These are phyloP conservation scores for Drosophila santomea DNA, from an alignment of 1,140 invertebrate genomes.

Conservation along the genomic window DNA sequence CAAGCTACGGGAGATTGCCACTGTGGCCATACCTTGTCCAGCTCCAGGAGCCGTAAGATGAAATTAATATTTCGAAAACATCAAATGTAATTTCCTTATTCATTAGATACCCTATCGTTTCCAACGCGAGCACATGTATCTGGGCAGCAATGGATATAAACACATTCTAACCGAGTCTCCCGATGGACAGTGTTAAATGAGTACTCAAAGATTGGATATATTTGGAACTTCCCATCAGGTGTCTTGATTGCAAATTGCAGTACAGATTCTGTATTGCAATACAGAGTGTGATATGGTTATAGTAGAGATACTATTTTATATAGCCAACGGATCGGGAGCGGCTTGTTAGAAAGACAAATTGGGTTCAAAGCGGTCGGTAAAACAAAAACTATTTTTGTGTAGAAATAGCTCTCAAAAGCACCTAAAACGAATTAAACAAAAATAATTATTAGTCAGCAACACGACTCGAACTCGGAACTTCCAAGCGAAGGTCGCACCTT, in stretches of 20 bases:
- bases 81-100: background rate
- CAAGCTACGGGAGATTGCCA: slow-evolving; percentile 80
- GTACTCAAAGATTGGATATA: background rate
- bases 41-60: slow-evolving; percentile 75
- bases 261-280: slow-evolving; percentile 26
- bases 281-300: slow-evolving; percentile 49
- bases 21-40: slow-evolving; percentile 81
- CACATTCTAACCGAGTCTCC: slow-evolving; percentile 81
- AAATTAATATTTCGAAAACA: background rate
- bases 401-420: slow-evolving; percentile 42
- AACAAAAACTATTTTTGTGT: slow-evolving; percentile 45
- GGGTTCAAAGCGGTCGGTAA: slow-evolving; percentile 18
- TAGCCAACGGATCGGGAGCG: slow-evolving; percentile 58
- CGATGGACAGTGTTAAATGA: slow-evolving; percentile 69
- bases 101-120: slow-evolving; percentile 78
- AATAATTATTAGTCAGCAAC: slow-evolving; percentile 87
- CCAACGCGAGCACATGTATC: slow-evolving; percentile 80
- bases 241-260: slow-evolving; percentile 39
- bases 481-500: slow-evolving; percentile 92
- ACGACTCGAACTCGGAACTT: slow-evolving; percentile 91
- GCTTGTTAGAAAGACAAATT: slow-evolving; percentile 13
- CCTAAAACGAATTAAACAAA: slow-evolving; percentile 31
- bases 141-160: slow-evolving; percentile 83
- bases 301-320: slow-evolving; percentile 52
- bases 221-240: slow-evolving; percentile 30